Base-by-base conservation (phyloP, 30 jellyfish, hydroid and myxozoan species). In the Aurelia aurita region DNA sequence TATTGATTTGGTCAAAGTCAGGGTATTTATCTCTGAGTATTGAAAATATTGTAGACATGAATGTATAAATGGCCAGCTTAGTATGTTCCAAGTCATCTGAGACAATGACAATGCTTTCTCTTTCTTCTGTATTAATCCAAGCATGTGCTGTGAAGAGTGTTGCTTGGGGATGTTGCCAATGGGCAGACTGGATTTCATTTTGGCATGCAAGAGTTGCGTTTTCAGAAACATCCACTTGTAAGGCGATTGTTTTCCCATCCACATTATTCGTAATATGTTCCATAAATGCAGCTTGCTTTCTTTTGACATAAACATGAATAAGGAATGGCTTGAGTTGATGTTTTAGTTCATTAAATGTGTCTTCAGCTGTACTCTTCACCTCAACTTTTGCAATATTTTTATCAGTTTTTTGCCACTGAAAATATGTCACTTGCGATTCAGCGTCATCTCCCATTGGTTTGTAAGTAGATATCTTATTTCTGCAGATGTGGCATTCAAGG, bases 131-230 rank as follows among this genome's bases (percentile, higher is more conserved):
- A 55, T 77, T 65, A 15, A 86, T 49, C 91, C 87, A 75, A 16
- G 86, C 96, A 62, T 86, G 87, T 20, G 86, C 96, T 49, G 96
- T 84, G 67, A 85, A 72, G 0, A 76, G 59, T 18, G 96, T 86
- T 18, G 45, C 96, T 66, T 76, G 91, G 14, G 62, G 47, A 61
- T 86, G 96, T 2, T 86, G 75, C 86, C 95, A 74, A 45, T 85
- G 90, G 22, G 96, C 96, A 62, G 87, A 62, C 83, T 87, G 92
- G 64, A 87, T 87, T 87, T 87, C 93, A 64, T 87, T 87, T 45
- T 77, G 96, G 62, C 58, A 74, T 43, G 74, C 46, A 23, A 87
- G 68, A 25, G 92, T 47, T 45, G 80, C 88, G 46, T 77, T 86
- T 77, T 86, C 79, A 3, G 92, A 74, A 51, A 86, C 58, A 55